These are phyloP conservation scores for Cairina moschata DNA, from an alignment of 2,113 vertebrate species.

Conservation along the genomic window DNA sequence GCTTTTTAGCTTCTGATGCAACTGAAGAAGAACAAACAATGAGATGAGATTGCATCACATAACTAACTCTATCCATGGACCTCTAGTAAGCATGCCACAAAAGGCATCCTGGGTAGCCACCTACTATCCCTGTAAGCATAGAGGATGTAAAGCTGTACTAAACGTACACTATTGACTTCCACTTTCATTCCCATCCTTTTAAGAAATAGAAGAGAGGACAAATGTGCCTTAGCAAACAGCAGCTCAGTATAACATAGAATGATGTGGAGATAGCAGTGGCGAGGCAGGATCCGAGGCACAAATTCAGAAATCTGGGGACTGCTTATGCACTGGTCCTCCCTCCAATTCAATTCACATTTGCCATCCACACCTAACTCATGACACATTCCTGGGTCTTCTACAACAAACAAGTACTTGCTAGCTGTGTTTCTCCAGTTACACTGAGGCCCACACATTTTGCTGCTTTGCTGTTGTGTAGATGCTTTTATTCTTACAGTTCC, in stretches of 20 bases:
- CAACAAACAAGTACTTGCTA: neutral
- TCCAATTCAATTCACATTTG: neutral
- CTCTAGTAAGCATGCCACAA: neutral
- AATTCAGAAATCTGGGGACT: neutral
- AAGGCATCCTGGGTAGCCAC: neutral
- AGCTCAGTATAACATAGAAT: neutral
- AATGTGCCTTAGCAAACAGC: neutral
- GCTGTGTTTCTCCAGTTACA: neutral
- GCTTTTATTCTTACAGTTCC: neutral
- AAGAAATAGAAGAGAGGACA: neutral
- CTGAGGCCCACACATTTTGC: neutral
- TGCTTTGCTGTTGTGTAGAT: neutral
- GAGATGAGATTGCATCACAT: neutral
- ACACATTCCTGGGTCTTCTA: neutral
- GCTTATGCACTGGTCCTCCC: fast-evolving
- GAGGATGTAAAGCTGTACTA: neutral
- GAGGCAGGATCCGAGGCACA: neutral
- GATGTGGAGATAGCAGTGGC: neutral
- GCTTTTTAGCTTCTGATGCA: neutral
- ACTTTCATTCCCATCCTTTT: neutral
- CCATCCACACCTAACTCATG: neutral
- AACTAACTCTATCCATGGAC: neutral
- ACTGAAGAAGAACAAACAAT: neutral
- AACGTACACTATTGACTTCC: neutral
- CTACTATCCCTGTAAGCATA: neutral